Base-by-base conservation (phyloP, 2,797 vertebrate species). In the Dipus sagitta region DNA sequence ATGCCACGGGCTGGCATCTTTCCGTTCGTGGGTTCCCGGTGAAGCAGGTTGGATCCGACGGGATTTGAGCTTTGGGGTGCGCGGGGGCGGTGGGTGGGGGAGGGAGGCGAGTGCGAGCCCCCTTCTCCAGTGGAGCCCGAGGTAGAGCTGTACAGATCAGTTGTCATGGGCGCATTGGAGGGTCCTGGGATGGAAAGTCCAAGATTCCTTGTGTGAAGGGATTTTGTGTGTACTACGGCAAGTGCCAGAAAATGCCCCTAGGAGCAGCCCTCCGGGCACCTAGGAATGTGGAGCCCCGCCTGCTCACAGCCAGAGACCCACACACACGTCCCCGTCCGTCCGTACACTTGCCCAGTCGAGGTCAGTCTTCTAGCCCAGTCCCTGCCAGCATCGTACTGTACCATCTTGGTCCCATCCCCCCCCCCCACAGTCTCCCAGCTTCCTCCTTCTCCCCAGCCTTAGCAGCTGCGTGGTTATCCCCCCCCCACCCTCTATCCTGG, bases 131-230 rank as follows among this genome's bases (percentile, higher is more conserved):
- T 52, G 88, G 87, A 74, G 77, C 84, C 13, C 3, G 21, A 32
- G 65, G 47, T 4, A 52, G 24, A 65, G 79, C 68, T 26, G 74
- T 17, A 60, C 62, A 21, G n/a, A 75, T 86, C 26, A 1, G 21
- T n/a, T 47, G 77, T 65, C 30, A 72, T 30, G n/a, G 30, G 80
- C 32, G 34, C 28, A 3, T 65, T 30, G 21, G 24, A 79, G 21
- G n/a, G 75, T 72, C 79, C 94, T 52, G 60, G 93, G 92, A 86
- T 42, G 3, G 34, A 60, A 70, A 83, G 91, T 62, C 38, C 24
- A n/a, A 52, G 64, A 64, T 47, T 58, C 26, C 47, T 62, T 47
- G 75, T 21, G 92, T 47, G 42, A 47, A 54, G 81, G 65, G 72
- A 30, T 54, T 54, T n/a, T 30, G n/a, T 32, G 68, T 62, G 38